phyloP scores from a whole-genome alignment of 2,888 invertebrate species.

The Eupithecia insigniata region DNA sequence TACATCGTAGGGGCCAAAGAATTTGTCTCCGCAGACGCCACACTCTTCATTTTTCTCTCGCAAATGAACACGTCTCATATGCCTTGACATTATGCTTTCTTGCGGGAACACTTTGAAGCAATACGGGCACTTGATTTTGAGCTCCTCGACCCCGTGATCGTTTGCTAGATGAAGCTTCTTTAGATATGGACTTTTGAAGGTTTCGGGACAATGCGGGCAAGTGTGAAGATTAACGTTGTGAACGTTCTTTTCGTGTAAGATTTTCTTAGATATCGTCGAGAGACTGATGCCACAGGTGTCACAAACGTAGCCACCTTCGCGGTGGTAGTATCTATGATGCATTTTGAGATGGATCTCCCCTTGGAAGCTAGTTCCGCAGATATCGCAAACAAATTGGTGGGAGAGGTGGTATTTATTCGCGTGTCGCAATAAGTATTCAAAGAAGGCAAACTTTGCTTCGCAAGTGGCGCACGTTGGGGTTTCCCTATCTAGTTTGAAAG shows the following conservation, averaged over 20 bases:
- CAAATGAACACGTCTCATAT: slow-evolving; percentile 85
- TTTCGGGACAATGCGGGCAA: slow-evolving; percentile 75
- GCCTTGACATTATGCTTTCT: slow-evolving; percentile 84
- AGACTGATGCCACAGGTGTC: slow-evolving; percentile 80
- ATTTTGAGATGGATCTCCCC: slow-evolving; percentile 78
- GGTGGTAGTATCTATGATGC: slow-evolving; percentile 78
- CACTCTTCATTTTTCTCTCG: slow-evolving; percentile 78
- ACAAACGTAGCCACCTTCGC: slow-evolving; percentile 74
- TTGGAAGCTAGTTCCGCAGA: slow-evolving; percentile 78
- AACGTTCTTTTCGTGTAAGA: slow-evolving; percentile 75
- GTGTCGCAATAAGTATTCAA: slow-evolving; percentile 74
- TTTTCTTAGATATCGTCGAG: slow-evolving; percentile 72
- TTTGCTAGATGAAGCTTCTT: slow-evolving; percentile 76
- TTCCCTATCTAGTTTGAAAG: slow-evolving; percentile 73
- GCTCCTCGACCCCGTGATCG: slow-evolving; percentile 72
- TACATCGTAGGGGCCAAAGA: slow-evolving; percentile 75
- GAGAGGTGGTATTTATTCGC: slow-evolving; percentile 76
- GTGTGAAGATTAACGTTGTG: slow-evolving; percentile 70
- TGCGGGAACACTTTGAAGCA: slow-evolving; percentile 79
- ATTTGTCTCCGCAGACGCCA: slow-evolving; percentile 75
- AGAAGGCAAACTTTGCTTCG: slow-evolving; percentile 74
- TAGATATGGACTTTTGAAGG: slow-evolving; percentile 75
- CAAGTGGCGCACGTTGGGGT: slow-evolving; percentile 75
- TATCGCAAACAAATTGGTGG: slow-evolving; percentile 79
- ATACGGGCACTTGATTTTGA: slow-evolving; percentile 76